These are phyloP conservation scores for Hydraecia micacea DNA, from an alignment of 2,888 invertebrate genomes.

Conservation along the genomic window DNA sequence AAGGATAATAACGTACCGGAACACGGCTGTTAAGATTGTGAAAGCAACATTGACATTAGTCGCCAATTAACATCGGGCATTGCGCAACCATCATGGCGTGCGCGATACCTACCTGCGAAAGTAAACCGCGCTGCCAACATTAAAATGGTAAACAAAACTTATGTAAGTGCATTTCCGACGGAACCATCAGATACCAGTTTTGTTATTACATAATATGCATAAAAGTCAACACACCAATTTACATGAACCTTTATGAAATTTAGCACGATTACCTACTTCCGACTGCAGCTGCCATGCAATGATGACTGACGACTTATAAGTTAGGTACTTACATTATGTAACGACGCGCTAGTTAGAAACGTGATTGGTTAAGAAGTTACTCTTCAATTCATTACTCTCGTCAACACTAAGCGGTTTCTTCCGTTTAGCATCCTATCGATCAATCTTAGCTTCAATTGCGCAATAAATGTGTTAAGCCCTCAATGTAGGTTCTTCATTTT, in stretches of 20 bases:
- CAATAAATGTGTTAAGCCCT: not conserved
- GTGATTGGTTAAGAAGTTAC: not conserved
- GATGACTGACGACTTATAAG: constrained; percentile 28
- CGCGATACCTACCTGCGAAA: constrained; percentile 78
- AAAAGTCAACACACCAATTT: constrained; percentile 64
- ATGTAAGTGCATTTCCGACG: constrained; percentile 83
- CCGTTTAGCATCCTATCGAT: not conserved
- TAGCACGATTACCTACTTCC: constrained; percentile 72
- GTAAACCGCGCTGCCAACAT: constrained; percentile 75
- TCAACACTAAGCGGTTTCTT: constrained; percentile 11
- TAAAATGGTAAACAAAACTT: constrained; percentile 85
- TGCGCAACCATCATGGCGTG: constrained; percentile 78
- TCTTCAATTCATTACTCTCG: constrained; percentile 2
- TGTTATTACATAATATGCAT: constrained; percentile 64
- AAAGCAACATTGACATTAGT: constrained; percentile 89
- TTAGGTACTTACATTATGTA: constrained; percentile 21
- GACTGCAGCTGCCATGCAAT: constrained; percentile 56
- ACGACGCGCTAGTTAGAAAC: constrained; percentile 8
- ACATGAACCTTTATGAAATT: constrained; percentile 56
- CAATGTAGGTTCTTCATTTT: not conserved
- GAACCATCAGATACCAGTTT: constrained; percentile 68
- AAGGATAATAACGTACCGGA: constrained; percentile 80
- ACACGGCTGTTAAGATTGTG: constrained; percentile 80
- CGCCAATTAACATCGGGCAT: constrained; percentile 80
- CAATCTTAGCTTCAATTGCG: not conserved